Evolutionary conservation across 2,888 invertebrate species (phyloP).

Genomic region (Drosophila lacicola): DNA sequence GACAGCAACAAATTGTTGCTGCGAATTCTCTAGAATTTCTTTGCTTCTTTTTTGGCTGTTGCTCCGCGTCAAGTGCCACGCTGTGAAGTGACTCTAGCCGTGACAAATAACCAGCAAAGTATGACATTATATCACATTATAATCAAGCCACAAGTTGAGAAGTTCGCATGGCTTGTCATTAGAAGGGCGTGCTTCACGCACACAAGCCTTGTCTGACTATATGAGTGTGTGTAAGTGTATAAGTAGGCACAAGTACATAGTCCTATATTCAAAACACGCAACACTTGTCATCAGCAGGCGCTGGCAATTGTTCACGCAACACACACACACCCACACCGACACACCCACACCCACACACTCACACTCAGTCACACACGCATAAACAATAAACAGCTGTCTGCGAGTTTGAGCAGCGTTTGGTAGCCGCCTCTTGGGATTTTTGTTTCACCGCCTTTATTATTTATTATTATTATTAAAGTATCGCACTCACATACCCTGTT

Average conservation of each 20-base stretch:
- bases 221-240: slow-evolving; percentile 19
- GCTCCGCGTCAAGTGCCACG: slow-evolving; percentile 2
- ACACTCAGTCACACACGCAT: slow-evolving; percentile 12
- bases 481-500: slow-evolving; percentile 33
- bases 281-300: slow-evolving; percentile 79
- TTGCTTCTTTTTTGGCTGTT: slow-evolving; percentile 6
- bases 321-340: slow-evolving; percentile 8
- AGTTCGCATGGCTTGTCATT: slow-evolving; percentile 49
- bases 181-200: slow-evolving; percentile 46
- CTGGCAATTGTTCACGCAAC: slow-evolving; percentile 69
- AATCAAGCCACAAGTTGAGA: slow-evolving; percentile 54
- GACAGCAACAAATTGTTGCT: slow-evolving; percentile 8
- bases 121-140: slow-evolving; percentile 42
- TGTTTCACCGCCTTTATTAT: slow-evolving; percentile 31
- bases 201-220: slow-evolving; percentile 21
- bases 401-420: slow-evolving; percentile 30
- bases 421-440: slow-evolving; percentile 38
- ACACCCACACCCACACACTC: slow-evolving; percentile 3
- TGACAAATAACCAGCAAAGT: slow-evolving; percentile 41
- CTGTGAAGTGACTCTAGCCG: slow-evolving; percentile 24
- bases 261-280: slow-evolving; percentile 78
- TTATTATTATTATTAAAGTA: slow-evolving; percentile 36
- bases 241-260: slow-evolving; percentile 39
- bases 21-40: neutral
- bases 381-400: slow-evolving; percentile 54